Evolutionary conservation across 2,113 vertebrate species (phyloP).

Genomic region (Heterocephalus glaber): DNA sequence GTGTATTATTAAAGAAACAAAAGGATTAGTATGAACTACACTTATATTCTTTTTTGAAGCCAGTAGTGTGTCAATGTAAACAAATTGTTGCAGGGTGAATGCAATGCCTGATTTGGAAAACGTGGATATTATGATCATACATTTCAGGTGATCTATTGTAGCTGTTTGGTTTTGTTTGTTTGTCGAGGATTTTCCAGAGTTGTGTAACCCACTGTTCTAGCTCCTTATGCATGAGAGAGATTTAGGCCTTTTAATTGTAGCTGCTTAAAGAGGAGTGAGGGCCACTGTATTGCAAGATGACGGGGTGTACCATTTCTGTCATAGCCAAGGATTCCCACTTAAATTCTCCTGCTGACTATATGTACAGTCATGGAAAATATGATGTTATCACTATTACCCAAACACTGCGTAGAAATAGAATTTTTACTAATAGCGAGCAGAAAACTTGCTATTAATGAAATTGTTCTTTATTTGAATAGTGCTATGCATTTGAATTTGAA

Average conservation of each 20-base stretch:
- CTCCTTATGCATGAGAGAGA: background rate
- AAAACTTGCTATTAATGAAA: slow-evolving; percentile 56
- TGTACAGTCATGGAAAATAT: slow-evolving; percentile 17
- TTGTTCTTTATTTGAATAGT: slow-evolving; percentile 69
- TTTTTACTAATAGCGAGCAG: slow-evolving; percentile 43
- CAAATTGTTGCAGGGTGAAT: slow-evolving; percentile 1
- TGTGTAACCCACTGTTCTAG: background rate
- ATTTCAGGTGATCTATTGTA: background rate
- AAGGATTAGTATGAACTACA: background rate
- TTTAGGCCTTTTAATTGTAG: background rate
- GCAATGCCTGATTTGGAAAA: slow-evolving; percentile 43
- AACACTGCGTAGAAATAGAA: slow-evolving; percentile 54
- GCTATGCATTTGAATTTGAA: slow-evolving; percentile 60
- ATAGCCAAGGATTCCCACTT: background rate
- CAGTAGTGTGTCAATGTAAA: background rate
- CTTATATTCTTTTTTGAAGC: background rate
- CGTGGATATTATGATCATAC: background rate
- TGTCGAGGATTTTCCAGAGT: background rate
- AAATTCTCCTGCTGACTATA: background rate
- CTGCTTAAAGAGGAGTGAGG: background rate
- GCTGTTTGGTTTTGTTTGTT: background rate
- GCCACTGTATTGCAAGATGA: background rate
- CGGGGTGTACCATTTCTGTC: background rate
- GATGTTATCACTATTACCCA: slow-evolving; percentile 47
- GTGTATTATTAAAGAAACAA: background rate